Evolutionary conservation across 2,888 invertebrate genomes (phyloP).

Genomic region (Eretmocerus hayati): DNA sequence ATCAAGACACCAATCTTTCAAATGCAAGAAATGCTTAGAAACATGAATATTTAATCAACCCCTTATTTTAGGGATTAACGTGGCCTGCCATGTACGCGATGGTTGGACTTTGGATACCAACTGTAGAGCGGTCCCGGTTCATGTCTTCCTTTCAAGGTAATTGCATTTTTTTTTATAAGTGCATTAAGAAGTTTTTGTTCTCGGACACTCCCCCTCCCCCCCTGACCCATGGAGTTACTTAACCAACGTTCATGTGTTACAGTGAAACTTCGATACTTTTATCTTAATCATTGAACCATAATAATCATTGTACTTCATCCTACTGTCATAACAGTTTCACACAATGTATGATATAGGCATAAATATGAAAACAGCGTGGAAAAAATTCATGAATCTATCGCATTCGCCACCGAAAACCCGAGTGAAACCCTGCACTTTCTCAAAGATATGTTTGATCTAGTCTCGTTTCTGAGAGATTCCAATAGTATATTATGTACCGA

Average conservation of each 20-base stretch:
- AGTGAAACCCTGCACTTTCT: too few relatives aligned
- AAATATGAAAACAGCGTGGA: too few relatives aligned
- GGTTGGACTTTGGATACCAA: constrained; percentile 66
- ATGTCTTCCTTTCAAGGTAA: constrained; percentile 70
- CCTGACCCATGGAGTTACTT: constrained; percentile 15
- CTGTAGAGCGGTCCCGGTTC: constrained; percentile 63
- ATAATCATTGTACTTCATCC: neutral
- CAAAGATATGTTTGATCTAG: too few relatives aligned
- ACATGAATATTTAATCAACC: neutral
- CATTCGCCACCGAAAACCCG: too few relatives aligned
- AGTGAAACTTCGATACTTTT: constrained; percentile 43
- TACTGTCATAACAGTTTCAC: too few relatives aligned
- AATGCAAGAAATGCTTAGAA: too few relatives aligned
- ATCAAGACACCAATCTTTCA: too few relatives aligned
- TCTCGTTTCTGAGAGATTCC: too few relatives aligned
- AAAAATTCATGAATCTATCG: too few relatives aligned
- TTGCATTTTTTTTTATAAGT: constrained; percentile 7
- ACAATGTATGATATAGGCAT: too few relatives aligned
- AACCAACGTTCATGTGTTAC: constrained; percentile 41
- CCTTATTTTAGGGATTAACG: constrained; percentile 54
- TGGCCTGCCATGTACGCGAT: constrained; percentile 73
- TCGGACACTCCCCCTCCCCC: neutral
- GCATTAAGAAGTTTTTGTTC: neutral
- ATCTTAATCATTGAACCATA: too few relatives aligned
- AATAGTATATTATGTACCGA: too few relatives aligned